These are phyloP conservation scores for Bursaphelenchus mucronatus DNA, from an alignment of 1,140 invertebrate genomes.

Conservation along the genomic window DNA sequence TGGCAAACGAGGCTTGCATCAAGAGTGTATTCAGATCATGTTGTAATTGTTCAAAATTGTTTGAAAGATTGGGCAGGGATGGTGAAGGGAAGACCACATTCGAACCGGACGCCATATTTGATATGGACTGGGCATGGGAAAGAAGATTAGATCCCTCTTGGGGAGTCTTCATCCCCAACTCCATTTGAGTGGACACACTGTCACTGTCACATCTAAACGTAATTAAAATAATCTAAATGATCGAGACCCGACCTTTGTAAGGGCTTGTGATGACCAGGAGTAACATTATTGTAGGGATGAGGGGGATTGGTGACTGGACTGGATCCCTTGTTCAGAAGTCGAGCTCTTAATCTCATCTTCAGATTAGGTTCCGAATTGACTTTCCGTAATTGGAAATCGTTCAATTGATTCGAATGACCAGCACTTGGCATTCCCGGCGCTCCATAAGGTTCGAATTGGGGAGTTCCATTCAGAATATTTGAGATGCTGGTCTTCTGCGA, in stretches of 20 bases:
- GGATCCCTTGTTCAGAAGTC: slow-evolving; percentile 54
- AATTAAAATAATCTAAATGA: slow-evolving; percentile 4
- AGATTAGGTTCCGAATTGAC: slow-evolving; percentile 60
- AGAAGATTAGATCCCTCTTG: slow-evolving; percentile 17
- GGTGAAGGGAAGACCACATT: slow-evolving; percentile 56
- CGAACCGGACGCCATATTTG: slow-evolving; percentile 30
- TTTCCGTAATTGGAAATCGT: slow-evolving; percentile 57
- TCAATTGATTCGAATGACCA: slow-evolving; percentile 17
- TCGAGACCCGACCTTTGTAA: slow-evolving; percentile 23
- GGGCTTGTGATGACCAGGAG: slow-evolving; percentile 26
- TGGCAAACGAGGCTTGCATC: slow-evolving; percentile 42
- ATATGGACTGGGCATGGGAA: slow-evolving; percentile 20
- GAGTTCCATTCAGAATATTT: not conserved
- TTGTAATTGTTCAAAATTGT: slow-evolving; percentile 30
- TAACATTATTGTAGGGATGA: slow-evolving; percentile 28
- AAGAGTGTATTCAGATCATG: slow-evolving; percentile 44
- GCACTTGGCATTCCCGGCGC: too few relatives aligned
- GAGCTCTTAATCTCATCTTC: slow-evolving; percentile 56
- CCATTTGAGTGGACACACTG: slow-evolving; percentile 21
- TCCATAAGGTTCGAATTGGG: slow-evolving; percentile 44
- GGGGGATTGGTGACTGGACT: slow-evolving; percentile 25
- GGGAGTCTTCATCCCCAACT: slow-evolving; percentile 6
- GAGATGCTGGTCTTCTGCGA: slow-evolving; percentile 3
- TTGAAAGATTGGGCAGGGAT: slow-evolving; percentile 50
- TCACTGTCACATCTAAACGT: slow-evolving; percentile 49